Percentiles rank a stretch among this genome's conserved stretches.
These are phyloP conservation scores for Cyprinus carpio DNA, from an alignment of 2,113 vertebrate species.

Conservation along the genomic window DNA sequence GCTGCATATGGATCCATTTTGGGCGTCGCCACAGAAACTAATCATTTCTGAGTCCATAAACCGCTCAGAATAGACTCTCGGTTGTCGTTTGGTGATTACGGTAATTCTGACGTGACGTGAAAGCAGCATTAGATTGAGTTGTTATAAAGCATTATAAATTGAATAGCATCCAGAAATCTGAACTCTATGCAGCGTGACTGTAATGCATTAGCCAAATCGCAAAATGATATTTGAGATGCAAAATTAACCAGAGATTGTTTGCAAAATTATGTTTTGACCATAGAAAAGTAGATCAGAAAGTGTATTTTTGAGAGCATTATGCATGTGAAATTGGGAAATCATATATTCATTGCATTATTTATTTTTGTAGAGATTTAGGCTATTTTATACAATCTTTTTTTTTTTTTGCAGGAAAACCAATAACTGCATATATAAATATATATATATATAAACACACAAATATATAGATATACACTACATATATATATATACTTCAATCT, in stretches of 20 bases:
- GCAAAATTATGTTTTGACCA: neutral
- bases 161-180: slow-evolving; percentile 38
- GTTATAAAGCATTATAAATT: neutral
- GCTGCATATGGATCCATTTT: neutral
- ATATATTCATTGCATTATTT: slow-evolving; percentile 74
- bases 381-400: slow-evolving; percentile 72
- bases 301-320: slow-evolving; percentile 70
- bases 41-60: neutral
- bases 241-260: neutral
- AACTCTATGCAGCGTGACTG: slow-evolving; percentile 75
- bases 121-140: slow-evolving; percentile 1
- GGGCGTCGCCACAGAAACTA: neutral
- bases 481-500: slow-evolving; percentile 2
- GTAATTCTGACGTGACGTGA: neutral
- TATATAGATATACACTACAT: slow-evolving; percentile 42
- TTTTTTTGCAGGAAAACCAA: slow-evolving; percentile 62
- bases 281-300: slow-evolving; percentile 45
- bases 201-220: slow-evolving; percentile 41
- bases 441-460: slow-evolving; percentile 52
- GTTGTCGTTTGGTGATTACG: neutral
- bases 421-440: slow-evolving; percentile 4
- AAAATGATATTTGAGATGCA: neutral
- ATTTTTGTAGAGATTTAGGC: slow-evolving; percentile 79
- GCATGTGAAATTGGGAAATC: slow-evolving; percentile 71
- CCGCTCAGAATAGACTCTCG: neutral